Evolutionary conservation across 2,113 vertebrate genomes (phyloP).

Genomic region (Prolemur simus): DNA sequence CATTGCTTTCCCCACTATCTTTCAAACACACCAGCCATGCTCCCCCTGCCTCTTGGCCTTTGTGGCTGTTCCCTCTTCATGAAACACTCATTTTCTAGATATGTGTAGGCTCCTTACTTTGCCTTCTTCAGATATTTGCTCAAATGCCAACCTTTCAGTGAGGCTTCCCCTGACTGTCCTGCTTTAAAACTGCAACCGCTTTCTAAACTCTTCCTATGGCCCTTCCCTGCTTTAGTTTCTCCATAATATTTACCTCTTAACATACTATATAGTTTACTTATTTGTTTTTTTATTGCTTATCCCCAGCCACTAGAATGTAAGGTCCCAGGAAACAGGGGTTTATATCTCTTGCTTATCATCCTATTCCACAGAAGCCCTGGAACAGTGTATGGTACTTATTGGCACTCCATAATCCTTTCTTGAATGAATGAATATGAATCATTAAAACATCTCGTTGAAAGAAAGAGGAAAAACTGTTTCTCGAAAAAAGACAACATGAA

Average conservation of each 20-base stretch:
- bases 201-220: background rate
- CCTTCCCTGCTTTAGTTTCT: background rate
- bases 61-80: background rate
- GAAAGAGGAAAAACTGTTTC: background rate
- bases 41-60: too few species aligned
- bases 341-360: background rate
- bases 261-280: background rate
- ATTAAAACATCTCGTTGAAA: background rate
- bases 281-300: background rate
- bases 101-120: background rate
- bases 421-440: background rate
- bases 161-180: background rate
- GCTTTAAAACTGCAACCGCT: background rate
- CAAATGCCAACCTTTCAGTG: background rate
- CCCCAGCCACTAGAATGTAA: background rate
- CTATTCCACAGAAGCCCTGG: fast-evolving
- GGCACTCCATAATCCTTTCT: background rate
- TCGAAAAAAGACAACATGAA: background rate
- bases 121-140: background rate
- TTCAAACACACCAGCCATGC: background rate
- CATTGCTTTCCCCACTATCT: background rate
- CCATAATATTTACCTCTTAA: background rate
- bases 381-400: background rate
- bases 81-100: background rate
- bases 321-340: background rate